Conservation (phyloP, 2,113 vertebrate species). For the Clarias macrocephalus region DNA sequence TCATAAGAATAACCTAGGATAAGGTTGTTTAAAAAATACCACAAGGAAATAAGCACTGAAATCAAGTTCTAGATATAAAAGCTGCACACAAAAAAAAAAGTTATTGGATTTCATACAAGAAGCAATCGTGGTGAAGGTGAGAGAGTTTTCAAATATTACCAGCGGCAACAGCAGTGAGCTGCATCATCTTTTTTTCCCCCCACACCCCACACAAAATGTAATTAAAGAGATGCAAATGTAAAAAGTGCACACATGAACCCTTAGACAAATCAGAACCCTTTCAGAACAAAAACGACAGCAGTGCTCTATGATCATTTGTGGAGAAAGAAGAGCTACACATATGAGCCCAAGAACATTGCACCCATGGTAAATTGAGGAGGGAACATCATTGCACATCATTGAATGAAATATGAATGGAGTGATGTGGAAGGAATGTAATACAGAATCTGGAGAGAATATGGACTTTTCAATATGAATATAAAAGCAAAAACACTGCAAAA, state of each 20-base stretch:
- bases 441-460: neutral
- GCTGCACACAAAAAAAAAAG: neutral
- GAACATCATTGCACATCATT: too few species aligned
- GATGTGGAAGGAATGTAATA: neutral
- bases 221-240: neutral
- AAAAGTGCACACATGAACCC: neutral
- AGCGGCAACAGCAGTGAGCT: neutral
- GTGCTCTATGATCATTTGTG: neutral
- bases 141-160: neutral
- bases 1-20: neutral
- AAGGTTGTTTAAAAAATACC: neutral
- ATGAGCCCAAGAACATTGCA: neutral
- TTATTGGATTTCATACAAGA: neutral
- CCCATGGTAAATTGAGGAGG: too few species aligned
- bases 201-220: neutral
- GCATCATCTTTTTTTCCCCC: neutral
- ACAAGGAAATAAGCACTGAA: neutral
- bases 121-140: neutral
- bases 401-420: too few species aligned
- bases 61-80: neutral
- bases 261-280: neutral
- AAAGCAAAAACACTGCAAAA: neutral
- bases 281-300: neutral
- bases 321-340: neutral
- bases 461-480: neutral